Percentiles rank a stretch among this genome's conserved stretches.
These are phyloP conservation scores for Sinonovacula constricta DNA, from an alignment of 1,140 invertebrate genomes.

Conservation along the genomic window DNA sequence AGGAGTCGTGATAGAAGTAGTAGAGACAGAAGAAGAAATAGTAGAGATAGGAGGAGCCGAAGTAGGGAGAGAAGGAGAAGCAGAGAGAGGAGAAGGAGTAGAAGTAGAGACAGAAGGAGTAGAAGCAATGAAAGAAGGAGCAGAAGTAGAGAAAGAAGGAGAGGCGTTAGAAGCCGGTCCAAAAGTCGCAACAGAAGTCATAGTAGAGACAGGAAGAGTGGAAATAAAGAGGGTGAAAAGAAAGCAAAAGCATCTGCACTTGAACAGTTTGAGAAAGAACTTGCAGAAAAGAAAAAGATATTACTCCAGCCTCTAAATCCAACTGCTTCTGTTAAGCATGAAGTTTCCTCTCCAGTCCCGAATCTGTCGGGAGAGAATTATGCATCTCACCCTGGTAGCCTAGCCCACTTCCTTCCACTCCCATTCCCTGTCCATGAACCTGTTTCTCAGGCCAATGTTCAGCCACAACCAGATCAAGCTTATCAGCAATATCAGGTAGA, in stretches of 20 bases:
- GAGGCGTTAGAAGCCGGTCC: not conserved
- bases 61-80: slow-evolving; percentile 38
- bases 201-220: slow-evolving; percentile 13
- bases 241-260: slow-evolving; percentile 49
- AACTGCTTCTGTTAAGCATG: not conserved
- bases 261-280: slow-evolving; percentile 54
- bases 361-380: no score
- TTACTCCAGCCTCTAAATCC: slow-evolving; percentile 29
- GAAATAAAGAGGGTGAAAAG: slow-evolving; percentile 16
- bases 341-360: not conserved
- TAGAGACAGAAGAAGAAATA: slow-evolving; percentile 11
- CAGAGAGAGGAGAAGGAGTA: slow-evolving; percentile 27
- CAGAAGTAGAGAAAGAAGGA: slow-evolving; percentile 13
- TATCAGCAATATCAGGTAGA: slow-evolving; percentile 7
- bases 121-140: slow-evolving; percentile 36
- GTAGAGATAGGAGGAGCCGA: slow-evolving; percentile 54
- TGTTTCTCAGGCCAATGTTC: not conserved
- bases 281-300: slow-evolving; percentile 50
- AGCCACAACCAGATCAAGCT: slow-evolving; percentile 9
- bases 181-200: slow-evolving; percentile 23
- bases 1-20: slow-evolving; percentile 47
- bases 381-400: no score
- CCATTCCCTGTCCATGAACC: slow-evolving; percentile 41
- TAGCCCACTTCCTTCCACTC: slow-evolving; percentile 36
- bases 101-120: slow-evolving; percentile 34